Conservation (phyloP, 1,140 invertebrate genomes). For the Bradynema listronoti region DNA sequence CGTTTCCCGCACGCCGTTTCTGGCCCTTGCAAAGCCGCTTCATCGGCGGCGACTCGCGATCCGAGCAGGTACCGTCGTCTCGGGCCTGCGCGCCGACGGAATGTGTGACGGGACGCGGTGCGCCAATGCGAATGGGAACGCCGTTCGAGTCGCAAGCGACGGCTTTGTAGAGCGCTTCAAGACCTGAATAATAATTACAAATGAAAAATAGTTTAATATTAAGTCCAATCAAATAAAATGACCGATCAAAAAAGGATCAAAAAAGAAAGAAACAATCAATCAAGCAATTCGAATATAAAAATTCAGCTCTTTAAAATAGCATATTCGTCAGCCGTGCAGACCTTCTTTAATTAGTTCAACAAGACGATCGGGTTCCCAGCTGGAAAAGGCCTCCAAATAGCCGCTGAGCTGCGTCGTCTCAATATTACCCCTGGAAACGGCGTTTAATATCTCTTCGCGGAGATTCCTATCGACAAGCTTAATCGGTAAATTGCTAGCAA, state of each 20-base stretch:
- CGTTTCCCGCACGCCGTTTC: no score
- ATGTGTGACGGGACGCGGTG: no score
- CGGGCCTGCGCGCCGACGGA: no score
- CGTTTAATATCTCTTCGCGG: constrained; percentile 2
- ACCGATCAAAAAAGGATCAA: background rate
- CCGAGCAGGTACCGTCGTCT: no score
- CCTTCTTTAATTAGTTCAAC: constrained; percentile 15
- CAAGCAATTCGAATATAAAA: background rate
- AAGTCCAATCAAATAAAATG: background rate
- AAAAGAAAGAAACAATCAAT: constrained; percentile 5
- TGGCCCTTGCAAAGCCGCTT: no score
- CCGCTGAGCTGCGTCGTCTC: constrained; percentile 13
- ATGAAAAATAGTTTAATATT: background rate
- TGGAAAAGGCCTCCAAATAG: constrained; percentile 26
- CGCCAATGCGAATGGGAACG: no score
- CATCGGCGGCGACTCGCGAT: no score
- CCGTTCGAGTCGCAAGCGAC: no score
- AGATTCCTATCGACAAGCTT: constrained; percentile 17
- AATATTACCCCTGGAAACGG: constrained; percentile 3
- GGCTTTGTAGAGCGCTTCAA: constrained; percentile 8
- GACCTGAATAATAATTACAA: constrained; percentile 2
- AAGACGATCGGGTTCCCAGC: constrained; percentile 22
- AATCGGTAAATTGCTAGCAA: constrained; percentile 25
- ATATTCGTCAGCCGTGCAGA: background rate
- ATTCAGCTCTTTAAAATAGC: background rate